Evolutionary conservation across 2,888 invertebrate species (phyloP), one percentile per base, ranked within the genome.

Genomic region (Synergus itoensis): DNA sequence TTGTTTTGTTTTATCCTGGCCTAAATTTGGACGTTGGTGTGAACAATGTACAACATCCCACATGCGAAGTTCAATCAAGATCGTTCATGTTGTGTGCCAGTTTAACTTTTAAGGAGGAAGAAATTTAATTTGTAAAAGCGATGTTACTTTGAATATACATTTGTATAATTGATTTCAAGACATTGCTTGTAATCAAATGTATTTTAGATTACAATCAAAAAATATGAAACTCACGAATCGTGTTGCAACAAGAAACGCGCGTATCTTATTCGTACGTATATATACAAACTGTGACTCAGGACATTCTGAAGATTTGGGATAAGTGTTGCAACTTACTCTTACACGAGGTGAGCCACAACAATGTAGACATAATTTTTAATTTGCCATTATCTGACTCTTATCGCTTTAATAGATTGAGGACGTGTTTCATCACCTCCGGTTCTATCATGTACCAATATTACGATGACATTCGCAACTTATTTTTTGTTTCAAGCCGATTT

Each of bases 311-410:
- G 73, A 73, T 73, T 73, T 73, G n/a, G 73, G 73, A 73, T 73
- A 73, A 73, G 53, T 73, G 73, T 73, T 73, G 73, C 73, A 73
- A 73, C 73, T 73, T 73, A 57, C 53, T 73, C 73, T 73, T 53
- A 43, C 45, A 69, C 16, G 9, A 67, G 43, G 48, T 14, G 16
- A 28, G 69, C 45, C 1, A 48, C 69, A 69, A 69, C 48, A 73
- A 73, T 73, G 53, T 73, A 36, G 53, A 53, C 73, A 73, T 73
- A 73, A 73, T 53, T 73, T 73, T 73, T 57, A 73, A 73, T 73
- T 73, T 73, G 73, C 73, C 73, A 73, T 53, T 36, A 53, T 18
- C 73, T 41, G 41, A 12, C n/a, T 67, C 73, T 73, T 73, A 73
- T 73, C 73, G 48, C 53, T 73, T 73, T 73, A 36, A 57, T 73